These are phyloP conservation scores for Pelodiscus sinensis DNA, from an alignment of 2,113 vertebrate genomes.

Conservation along the genomic window DNA sequence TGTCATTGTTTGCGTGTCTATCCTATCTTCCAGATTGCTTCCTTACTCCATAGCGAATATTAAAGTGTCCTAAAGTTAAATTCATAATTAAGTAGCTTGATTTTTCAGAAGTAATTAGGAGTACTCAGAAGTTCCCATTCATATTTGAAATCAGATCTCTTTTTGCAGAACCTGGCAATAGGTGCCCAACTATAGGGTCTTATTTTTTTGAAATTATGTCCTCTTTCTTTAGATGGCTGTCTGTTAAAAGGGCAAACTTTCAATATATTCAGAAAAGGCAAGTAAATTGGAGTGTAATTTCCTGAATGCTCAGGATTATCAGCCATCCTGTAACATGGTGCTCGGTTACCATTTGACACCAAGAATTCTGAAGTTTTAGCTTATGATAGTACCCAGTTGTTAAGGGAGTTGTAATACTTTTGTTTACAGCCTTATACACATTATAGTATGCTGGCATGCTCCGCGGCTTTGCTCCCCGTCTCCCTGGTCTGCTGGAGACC, in stretches of 20 bases:
- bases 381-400: neutral
- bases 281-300: neutral
- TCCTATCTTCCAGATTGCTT: neutral
- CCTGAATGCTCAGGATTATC: neutral
- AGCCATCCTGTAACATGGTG: neutral
- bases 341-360: neutral
- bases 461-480: no score
- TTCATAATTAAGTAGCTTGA: neutral
- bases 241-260: neutral
- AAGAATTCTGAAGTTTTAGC: neutral
- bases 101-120: neutral
- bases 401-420: neutral
- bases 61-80: neutral
- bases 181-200: neutral
- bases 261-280: neutral
- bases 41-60: neutral
- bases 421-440: neutral
- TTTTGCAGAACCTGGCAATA: neutral
- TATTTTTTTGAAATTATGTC: neutral
- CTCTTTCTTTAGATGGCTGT: neutral
- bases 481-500: no score
- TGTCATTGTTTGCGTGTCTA: neutral
- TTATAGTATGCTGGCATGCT: no score
- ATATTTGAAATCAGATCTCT: neutral
- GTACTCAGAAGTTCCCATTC: neutral